Percentiles rank a stretch among this genome's conserved stretches.
These are phyloP conservation scores for Halcyon smyrnensis DNA, from an alignment of 2,797 vertebrate genomes.

Conservation along the genomic window DNA sequence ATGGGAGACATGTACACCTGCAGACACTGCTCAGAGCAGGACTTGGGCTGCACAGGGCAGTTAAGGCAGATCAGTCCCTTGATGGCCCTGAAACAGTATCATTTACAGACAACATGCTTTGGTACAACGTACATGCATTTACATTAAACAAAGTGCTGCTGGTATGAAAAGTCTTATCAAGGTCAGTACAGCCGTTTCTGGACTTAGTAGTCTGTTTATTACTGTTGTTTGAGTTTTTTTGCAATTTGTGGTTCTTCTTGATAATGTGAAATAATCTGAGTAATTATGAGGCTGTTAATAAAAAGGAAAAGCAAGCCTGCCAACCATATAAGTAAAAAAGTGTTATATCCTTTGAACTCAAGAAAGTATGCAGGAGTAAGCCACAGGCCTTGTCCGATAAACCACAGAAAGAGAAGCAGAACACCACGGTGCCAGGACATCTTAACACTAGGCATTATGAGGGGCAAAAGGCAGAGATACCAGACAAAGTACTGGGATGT, in stretches of 20 bases:
- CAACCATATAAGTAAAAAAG: slow-evolving; percentile 89
- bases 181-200: not conserved
- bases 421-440: slow-evolving; percentile 78
- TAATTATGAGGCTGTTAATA: slow-evolving; percentile 87
- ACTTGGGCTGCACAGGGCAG: not conserved
- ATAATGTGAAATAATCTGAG: slow-evolving; percentile 89
- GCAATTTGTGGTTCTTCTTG: not conserved
- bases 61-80: not conserved
- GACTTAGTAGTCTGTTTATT: not conserved
- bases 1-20: not conserved
- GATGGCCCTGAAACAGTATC: accelerated
- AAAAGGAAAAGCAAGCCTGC: slow-evolving; percentile 89
- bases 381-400: slow-evolving; percentile 91
- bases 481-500: slow-evolving; percentile 96
- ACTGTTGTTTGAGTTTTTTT: slow-evolving; percentile 56
- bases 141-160: not conserved
- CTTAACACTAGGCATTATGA: slow-evolving; percentile 85
- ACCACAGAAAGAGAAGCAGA: slow-evolving; percentile 87
- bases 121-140: accelerated
- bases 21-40: not conserved
- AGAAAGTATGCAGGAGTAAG: slow-evolving; percentile 88
- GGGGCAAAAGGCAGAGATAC: slow-evolving; percentile 93
- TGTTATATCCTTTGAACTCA: slow-evolving; percentile 92
- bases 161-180: not conserved
- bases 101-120: not conserved